phyloP scores from a whole-genome alignment of 2,797 vertebrate species.

The Rhinophrynus dorsalis region DNA sequence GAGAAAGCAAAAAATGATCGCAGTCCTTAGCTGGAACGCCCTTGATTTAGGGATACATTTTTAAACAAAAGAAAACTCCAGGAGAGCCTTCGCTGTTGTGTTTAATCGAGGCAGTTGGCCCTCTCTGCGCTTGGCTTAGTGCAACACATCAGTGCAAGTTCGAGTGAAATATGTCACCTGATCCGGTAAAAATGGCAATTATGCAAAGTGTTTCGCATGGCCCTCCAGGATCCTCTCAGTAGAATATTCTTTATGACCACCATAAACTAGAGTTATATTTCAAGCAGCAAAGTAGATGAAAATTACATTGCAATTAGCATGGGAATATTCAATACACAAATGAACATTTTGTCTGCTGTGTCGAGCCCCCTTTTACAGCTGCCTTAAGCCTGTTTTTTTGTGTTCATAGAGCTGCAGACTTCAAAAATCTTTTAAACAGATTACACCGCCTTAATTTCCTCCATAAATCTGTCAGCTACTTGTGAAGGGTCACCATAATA shows the following conservation, averaged over 20 bases:
- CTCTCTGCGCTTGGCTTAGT: neutral
- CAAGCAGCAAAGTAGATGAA: conserved; percentile 16
- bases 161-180: neutral
- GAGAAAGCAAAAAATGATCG: too few species aligned
- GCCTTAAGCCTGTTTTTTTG: conserved; percentile 20
- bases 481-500: conserved; percentile 56
- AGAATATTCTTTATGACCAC: conserved; percentile 10
- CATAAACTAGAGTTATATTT: conserved; percentile 25
- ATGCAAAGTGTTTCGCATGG: conserved; percentile 3
- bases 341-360: neutral
- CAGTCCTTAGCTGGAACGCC: too few species aligned
- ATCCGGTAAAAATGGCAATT: conserved; percentile 19
- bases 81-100: too few species aligned
- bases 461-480: conserved; percentile 51
- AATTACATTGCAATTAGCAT: conserved; percentile 15
- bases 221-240: conserved; percentile 3
- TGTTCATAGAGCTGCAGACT: conserved; percentile 48
- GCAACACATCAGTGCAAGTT: neutral
- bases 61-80: too few species aligned
- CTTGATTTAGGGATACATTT: too few species aligned
- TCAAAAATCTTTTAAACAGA: conserved; percentile 50
- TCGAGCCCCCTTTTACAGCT: neutral
- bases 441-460: conserved; percentile 54
- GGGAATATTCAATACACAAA: conserved; percentile 26
- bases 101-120: neutral